These are phyloP conservation scores for Eupeodes corollae DNA, from an alignment of 1,140 invertebrate genomes.

Conservation along the genomic window DNA sequence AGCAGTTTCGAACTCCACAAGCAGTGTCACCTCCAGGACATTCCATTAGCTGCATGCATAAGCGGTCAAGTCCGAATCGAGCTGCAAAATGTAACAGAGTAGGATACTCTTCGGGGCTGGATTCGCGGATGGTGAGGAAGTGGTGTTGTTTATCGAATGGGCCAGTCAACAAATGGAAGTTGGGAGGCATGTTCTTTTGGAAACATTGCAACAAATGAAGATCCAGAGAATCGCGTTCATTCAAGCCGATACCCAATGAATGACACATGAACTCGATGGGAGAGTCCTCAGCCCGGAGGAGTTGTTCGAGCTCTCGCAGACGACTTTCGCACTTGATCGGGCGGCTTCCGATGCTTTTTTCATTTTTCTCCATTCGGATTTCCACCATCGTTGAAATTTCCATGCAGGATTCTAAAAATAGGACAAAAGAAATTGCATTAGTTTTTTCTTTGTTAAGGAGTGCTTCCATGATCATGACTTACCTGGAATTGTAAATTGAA, in stretches of 20 bases:
- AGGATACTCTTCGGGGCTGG: constrained; percentile 63
- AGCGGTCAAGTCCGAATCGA: constrained; percentile 68
- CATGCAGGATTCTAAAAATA: constrained; percentile 51
- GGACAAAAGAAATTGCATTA: background rate
- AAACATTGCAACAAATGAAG: constrained; percentile 68
- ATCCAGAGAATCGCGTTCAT: constrained; percentile 65
- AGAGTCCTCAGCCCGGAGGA: constrained; percentile 62
- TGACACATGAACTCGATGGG: constrained; percentile 79
- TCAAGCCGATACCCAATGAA: constrained; percentile 64
- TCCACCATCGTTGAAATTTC: constrained; percentile 72
- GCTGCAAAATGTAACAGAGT: constrained; percentile 81
- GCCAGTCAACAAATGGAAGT: constrained; percentile 60
- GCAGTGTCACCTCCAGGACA: constrained; percentile 71
- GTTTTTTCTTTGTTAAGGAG: background rate
- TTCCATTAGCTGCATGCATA: constrained; percentile 70
- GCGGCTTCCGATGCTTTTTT: constrained; percentile 58
- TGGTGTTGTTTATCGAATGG: constrained; percentile 39
- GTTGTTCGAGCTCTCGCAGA: constrained; percentile 66
- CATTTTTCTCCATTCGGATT: constrained; percentile 66
- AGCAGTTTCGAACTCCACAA: constrained; percentile 63
- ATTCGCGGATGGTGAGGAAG: constrained; percentile 29
- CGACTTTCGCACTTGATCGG: constrained; percentile 78
- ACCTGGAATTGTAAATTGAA: constrained; percentile 66
- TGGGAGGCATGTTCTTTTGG: constrained; percentile 66
- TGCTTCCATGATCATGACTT: constrained; percentile 15